Evolutionary conservation across 2,113 vertebrate genomes (phyloP).

Genomic region (Spilogale gracilis): DNA sequence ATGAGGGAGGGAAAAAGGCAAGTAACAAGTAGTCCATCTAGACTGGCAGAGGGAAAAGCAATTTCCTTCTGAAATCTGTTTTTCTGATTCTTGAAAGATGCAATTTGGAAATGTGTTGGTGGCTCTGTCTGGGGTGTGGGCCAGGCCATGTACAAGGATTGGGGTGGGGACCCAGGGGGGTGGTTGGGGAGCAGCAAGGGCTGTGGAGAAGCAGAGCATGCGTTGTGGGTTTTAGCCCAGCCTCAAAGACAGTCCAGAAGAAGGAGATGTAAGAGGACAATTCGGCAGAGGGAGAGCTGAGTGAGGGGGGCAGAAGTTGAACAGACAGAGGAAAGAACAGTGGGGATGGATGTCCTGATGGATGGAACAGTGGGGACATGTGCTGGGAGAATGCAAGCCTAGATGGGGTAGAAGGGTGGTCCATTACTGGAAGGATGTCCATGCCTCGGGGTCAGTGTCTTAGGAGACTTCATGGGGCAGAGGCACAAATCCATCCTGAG

Average conservation of each 20-base stretch:
- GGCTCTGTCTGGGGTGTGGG: neutral
- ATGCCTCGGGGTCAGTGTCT: neutral
- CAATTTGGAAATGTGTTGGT: conserved; percentile 55
- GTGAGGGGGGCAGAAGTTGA: neutral
- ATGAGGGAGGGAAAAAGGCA: neutral
- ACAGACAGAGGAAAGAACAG: neutral
- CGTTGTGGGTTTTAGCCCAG: neutral
- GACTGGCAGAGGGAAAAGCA: conserved; percentile 73
- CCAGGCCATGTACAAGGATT: neutral
- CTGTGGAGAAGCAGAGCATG: neutral
- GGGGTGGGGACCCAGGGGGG: too few species aligned
- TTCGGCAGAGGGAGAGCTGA: neutral
- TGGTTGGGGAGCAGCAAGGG: neutral
- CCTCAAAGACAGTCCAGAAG: neutral
- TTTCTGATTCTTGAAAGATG: conserved; percentile 81
- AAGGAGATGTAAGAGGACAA: neutral
- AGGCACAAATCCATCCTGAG: neutral
- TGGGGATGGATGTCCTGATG: too few species aligned
- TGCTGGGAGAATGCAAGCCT: neutral
- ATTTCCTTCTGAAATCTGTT: conserved; percentile 83
- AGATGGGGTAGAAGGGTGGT: neutral
- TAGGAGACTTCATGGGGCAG: neutral
- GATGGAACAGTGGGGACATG: neutral
- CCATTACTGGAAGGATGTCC: neutral
- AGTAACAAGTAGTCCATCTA: conserved; percentile 50